phyloP scores from a whole-genome alignment of 2,888 invertebrate species.

The Polylopha cassiicola region DNA sequence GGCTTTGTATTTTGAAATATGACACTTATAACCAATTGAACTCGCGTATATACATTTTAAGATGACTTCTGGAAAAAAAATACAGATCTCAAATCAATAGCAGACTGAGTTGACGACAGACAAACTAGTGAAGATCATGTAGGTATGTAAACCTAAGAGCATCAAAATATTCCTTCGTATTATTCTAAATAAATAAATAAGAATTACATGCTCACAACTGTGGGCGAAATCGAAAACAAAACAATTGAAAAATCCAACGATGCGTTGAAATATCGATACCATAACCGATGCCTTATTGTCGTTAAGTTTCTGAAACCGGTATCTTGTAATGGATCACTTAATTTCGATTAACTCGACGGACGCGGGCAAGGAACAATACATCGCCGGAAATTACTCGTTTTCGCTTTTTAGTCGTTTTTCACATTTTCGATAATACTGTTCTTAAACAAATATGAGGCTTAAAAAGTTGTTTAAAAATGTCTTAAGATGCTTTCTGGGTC shows the following conservation, averaged over 20 bases:
- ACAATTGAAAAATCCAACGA: conserved; percentile 31
- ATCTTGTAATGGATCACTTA: conserved; percentile 75
- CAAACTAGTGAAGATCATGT: no score
- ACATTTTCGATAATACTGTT: conserved; percentile 51
- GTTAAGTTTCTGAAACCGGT: conserved; percentile 53
- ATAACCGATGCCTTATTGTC: conserved; percentile 62
- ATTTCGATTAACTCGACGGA: conserved; percentile 67
- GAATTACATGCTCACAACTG: no score
- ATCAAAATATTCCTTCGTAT: no score
- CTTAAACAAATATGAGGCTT: conserved; percentile 52
- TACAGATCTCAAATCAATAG: no score
- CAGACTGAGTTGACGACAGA: no score
- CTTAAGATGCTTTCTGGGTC: no score
- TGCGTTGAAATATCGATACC: conserved; percentile 55
- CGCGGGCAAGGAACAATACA: conserved; percentile 61
- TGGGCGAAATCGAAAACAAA: conserved; percentile 22
- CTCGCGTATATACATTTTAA: no score
- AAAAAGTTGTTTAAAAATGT: conserved; percentile 38
- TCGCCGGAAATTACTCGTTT: conserved; percentile 72
- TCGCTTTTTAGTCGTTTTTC: conserved; percentile 64
- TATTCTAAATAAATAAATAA: no score
- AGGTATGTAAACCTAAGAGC: no score
- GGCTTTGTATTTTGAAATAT: no score
- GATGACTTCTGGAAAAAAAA: no score
- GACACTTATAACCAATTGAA: no score